Evolutionary conservation across 2,888 invertebrate species (phyloP), one percentile per base, ranked within the genome.

Genomic region (Zeuzera pyrina): DNA sequence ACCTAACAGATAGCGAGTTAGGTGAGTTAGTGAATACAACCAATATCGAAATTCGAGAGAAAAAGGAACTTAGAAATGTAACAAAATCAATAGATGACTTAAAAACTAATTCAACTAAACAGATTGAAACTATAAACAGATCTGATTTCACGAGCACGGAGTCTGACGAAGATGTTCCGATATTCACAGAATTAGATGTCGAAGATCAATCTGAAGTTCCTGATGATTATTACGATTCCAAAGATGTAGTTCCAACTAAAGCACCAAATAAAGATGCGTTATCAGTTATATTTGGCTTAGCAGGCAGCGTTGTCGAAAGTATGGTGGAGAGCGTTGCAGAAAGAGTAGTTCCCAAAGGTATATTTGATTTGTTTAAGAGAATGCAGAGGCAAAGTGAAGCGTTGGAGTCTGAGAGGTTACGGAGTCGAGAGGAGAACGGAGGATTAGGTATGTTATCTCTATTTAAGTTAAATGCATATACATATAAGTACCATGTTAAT

Each of bases 351-450:
- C 84, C 84, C 0, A 76, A 81, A 39, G 65, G 76, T 4, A 53
- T 84, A 1, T 72, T 58, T 36, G 83, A 84, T 37, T 39, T 84
- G 24, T 76, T 83, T 31, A 76, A 65, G 38, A 57, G 84, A 33
- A 79, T 84, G 73, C 84, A 84, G 51, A 63, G 55, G 30, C 84
- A 84, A 43, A 83, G 54, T 33, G 79, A 81, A 39, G 74, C 76
- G 4, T 39, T 84, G 31, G 84, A 84, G 49, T 73, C 76, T 0
- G 77, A 84, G 42, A 68, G 65, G 19, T 45, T 84, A 24, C 64
- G 84, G 37, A 84, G 84, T 42, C 61, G 72, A 12, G 84, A 84
- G 43, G 84, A 84, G 40, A 84, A 84, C 49, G 84, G 84, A 1
- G 84, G 84, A 7, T 45, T 84, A 22, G 84, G 84, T 84, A 49